Percentiles rank a stretch among this genome's conserved stretches.
Evolutionary conservation across 2,113 vertebrate species (phyloP).

Genomic region (Sterna hirundo): DNA sequence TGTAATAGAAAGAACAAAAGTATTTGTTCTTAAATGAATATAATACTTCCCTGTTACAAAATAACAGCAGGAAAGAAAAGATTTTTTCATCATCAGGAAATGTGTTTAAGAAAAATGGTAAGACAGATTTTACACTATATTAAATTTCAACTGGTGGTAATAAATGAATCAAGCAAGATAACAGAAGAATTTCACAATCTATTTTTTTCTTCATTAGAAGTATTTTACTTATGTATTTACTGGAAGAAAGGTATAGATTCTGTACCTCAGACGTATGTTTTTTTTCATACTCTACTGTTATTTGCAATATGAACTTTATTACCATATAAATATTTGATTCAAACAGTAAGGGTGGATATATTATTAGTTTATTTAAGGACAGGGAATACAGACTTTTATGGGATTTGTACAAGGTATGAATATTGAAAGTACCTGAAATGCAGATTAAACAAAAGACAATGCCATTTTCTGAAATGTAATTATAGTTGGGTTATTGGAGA

Average conservation of each 20-base stretch:
- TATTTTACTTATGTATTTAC: neutral
- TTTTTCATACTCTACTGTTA: neutral
- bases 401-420: neutral
- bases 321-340: neutral
- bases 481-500: neutral
- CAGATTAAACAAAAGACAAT: neutral
- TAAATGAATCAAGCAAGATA: conserved; percentile 9
- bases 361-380: neutral
- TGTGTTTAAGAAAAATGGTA: conserved; percentile 14
- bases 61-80: conserved; percentile 23
- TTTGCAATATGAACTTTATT: neutral
- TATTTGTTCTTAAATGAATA: conserved; percentile 54
- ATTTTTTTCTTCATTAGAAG: conserved; percentile 4
- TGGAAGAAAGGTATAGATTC: neutral
- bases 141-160: conserved; percentile 39
- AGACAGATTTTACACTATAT: neutral
- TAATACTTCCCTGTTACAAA: neutral
- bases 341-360: neutral
- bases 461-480: neutral
- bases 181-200: neutral
- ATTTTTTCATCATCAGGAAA: neutral
- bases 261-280: neutral
- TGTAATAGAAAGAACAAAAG: conserved; percentile 27
- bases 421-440: neutral
- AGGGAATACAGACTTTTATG: neutral